phyloP scores from a whole-genome alignment of 2,113 vertebrate genomes.

The Collichthys lucidus region DNA sequence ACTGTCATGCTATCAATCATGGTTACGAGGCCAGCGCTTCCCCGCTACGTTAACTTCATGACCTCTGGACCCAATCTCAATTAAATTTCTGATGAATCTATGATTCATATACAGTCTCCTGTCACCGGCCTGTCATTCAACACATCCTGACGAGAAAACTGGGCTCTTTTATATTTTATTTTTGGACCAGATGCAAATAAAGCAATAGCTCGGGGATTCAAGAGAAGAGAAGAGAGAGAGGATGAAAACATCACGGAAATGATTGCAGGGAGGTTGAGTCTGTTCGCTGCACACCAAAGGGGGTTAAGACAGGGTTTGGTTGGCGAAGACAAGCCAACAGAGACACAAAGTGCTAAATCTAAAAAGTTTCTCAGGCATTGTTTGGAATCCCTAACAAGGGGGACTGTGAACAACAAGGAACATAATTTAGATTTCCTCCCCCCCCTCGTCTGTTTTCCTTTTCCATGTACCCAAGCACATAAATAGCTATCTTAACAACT shows the following conservation, averaged over 20 bases:
- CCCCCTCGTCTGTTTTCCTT: slow-evolving; percentile 67
- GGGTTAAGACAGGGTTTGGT: slow-evolving; percentile 85
- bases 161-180: slow-evolving; percentile 75
- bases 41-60: slow-evolving; percentile 76
- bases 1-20: slow-evolving; percentile 78
- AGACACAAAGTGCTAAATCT: slow-evolving; percentile 81
- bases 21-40: slow-evolving; percentile 74
- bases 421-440: slow-evolving; percentile 79
- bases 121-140: slow-evolving; percentile 77
- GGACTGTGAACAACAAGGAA: slow-evolving; percentile 81
- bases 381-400: slow-evolving; percentile 84
- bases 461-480: slow-evolving; percentile 80
- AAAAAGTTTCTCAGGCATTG: slow-evolving; percentile 84
- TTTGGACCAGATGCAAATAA: slow-evolving; percentile 85
- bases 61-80: slow-evolving; percentile 76
- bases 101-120: slow-evolving; percentile 73
- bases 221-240: slow-evolving; percentile 71
- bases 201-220: slow-evolving; percentile 81
- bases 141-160: slow-evolving; percentile 61
- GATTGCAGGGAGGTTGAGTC: slow-evolving; percentile 78
- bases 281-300: slow-evolving; percentile 82
- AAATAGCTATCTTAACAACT: slow-evolving; percentile 86
- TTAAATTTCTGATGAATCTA: slow-evolving; percentile 78
- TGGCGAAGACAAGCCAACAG: slow-evolving; percentile 82
- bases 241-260: slow-evolving; percentile 82